Evolutionary conservation across 2,888 invertebrate species (phyloP).

Genomic region (Entomobrya multifasciata): DNA sequence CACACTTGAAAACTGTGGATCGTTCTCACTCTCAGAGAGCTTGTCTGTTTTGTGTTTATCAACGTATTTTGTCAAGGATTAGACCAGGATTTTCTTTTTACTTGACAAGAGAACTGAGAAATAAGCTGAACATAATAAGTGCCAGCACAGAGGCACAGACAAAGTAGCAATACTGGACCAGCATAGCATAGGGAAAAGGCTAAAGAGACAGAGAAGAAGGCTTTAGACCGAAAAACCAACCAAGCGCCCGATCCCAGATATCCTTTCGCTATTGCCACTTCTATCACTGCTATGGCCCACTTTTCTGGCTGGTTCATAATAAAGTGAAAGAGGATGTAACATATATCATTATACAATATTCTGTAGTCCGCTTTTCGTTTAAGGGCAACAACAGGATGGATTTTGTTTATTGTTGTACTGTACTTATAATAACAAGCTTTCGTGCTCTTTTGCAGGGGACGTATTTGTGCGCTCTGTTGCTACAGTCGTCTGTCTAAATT

Average conservation of each 20-base stretch:
- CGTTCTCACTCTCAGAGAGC: conserved; percentile 4
- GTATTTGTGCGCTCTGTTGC: conserved; percentile 4
- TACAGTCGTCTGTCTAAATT: conserved; percentile 15
- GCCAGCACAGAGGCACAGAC: conserved; percentile 9
- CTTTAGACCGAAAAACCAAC: conserved; percentile 30
- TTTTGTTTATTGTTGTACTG: background rate
- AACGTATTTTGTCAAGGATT: conserved; percentile 61
- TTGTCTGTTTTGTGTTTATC: conserved; percentile 52
- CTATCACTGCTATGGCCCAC: background rate
- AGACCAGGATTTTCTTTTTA: conserved; percentile 57
- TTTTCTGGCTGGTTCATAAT: background rate
- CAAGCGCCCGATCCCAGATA: conserved; percentile 4
- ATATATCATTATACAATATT: no score
- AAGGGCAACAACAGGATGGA: no score
- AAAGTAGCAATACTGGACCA: background rate
- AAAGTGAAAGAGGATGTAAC: no score
- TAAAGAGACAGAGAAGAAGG: background rate
- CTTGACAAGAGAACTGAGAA: conserved; percentile 47
- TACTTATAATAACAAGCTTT: background rate
- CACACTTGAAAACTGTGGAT: background rate
- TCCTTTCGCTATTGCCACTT: conserved; percentile 41
- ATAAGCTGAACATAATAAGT: conserved; percentile 39
- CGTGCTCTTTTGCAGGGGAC: conserved; percentile 21
- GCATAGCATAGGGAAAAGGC: background rate
- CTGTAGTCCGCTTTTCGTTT: no score